A percentile compares a stretch with the other conserved stretches of the same genome.
Evolutionary conservation across 2,888 invertebrate species (phyloP).

Genomic region (Malacosoma neustria): DNA sequence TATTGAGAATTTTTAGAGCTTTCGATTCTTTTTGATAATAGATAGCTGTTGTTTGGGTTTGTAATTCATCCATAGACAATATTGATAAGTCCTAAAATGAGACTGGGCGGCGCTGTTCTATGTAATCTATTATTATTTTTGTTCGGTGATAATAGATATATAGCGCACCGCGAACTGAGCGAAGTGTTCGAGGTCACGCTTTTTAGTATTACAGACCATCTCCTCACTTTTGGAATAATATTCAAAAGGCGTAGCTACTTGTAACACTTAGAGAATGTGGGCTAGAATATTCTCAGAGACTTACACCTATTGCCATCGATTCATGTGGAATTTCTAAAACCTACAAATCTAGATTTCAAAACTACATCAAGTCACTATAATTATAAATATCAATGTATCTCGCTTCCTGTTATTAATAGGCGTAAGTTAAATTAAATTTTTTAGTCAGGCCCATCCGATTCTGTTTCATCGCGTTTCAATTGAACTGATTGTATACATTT

Average conservation of each 20-base stretch:
- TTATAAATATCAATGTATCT: too few relatives aligned
- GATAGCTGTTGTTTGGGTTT: constrained; percentile 23
- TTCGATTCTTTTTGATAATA: constrained; percentile 44
- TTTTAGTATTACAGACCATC: constrained; percentile 45
- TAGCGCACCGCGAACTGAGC: constrained; percentile 38
- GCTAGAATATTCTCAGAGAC: constrained; percentile 22
- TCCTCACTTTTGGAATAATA: constrained; percentile 43
- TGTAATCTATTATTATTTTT: constrained; percentile 44
- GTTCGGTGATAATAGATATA: constrained; percentile 41
- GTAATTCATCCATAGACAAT: constrained; percentile 39
- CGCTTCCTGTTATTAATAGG: too few relatives aligned
- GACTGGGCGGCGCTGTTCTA: constrained; percentile 36
- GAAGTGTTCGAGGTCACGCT: constrained; percentile 41
- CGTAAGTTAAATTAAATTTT: too few relatives aligned
- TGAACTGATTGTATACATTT: too few relatives aligned
- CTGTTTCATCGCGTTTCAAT: too few relatives aligned
- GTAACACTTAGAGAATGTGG: constrained; percentile 43
- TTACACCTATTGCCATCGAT: constrained; percentile 9
- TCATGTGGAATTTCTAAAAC: constrained; percentile 21
- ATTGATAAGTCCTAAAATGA: constrained; percentile 50
- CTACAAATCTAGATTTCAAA: constrained; percentile 19
- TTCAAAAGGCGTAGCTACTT: constrained; percentile 37
- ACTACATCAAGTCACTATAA: too few relatives aligned
- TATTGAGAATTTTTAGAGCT: constrained; percentile 41
- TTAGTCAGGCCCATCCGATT: too few relatives aligned